Conservation (phyloP, 2,113 vertebrate species). For the Nibea albiflora region DNA sequence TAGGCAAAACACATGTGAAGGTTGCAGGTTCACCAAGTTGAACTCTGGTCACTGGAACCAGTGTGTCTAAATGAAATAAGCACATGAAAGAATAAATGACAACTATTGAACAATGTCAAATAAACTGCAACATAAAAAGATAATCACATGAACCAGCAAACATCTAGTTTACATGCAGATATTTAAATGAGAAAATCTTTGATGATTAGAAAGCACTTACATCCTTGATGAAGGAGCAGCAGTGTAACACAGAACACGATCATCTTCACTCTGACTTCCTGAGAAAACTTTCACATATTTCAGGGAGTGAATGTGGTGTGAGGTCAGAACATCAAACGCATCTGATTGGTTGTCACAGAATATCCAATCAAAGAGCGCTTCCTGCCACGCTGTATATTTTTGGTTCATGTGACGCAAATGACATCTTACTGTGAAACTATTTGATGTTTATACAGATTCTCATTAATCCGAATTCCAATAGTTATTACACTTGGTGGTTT, state of each 20-base stretch:
- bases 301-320: background rate
- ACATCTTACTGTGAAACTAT: too few relatives aligned
- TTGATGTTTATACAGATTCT: too few relatives aligned
- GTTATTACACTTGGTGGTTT: too few relatives aligned
- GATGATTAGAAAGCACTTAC: slow-evolving; percentile 5
- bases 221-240: slow-evolving; percentile 18
- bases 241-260: slow-evolving; percentile 6
- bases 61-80: slow-evolving; percentile 1
- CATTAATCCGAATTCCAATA: too few relatives aligned
- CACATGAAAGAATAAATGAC: fast-evolving
- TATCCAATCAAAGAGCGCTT: background rate
- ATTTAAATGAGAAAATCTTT: too few relatives aligned
- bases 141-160: fast-evolving
- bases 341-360: slow-evolving; percentile 39
- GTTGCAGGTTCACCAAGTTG: background rate
- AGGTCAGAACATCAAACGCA: background rate
- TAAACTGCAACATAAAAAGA: too few relatives aligned
- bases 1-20: background rate
- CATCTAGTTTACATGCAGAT: background rate
- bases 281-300: too few relatives aligned
- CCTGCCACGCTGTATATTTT: background rate
- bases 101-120: background rate
- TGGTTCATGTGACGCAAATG: too few relatives aligned
- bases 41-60: slow-evolving; percentile 23
- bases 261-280: slow-evolving; percentile 16